phyloP scores from a whole-genome alignment of 1,140 invertebrate genomes.

The Phymorhynchus buccinoides region DNA sequence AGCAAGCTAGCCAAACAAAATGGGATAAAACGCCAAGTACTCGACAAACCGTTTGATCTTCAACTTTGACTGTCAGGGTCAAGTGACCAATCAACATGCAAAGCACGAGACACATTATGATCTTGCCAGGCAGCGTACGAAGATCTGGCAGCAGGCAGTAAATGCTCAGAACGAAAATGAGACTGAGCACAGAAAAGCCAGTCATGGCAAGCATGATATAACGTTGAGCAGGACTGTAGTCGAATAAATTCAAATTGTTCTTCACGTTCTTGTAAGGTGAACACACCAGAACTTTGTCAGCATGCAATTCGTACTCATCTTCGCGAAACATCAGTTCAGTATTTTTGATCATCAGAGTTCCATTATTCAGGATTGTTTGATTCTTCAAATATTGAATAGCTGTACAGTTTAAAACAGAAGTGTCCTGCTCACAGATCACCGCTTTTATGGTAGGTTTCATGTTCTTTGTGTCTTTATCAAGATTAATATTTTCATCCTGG shows the following conservation, averaged over 20 bases:
- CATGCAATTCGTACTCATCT: conserved; percentile 8
- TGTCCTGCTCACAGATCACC: not conserved
- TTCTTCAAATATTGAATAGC: not conserved
- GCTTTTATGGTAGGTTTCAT: not conserved
- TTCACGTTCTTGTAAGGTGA: not conserved
- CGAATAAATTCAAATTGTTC: not conserved
- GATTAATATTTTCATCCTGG: not conserved
- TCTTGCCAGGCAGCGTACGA: not conserved
- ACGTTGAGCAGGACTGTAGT: not conserved
- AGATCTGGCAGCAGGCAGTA: conserved; percentile 18
- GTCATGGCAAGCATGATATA: not conserved
- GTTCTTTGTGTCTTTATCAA: not conserved
- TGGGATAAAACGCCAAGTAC: not conserved
- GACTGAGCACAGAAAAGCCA: not conserved
- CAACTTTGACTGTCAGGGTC: not conserved
- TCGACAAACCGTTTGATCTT: not conserved
- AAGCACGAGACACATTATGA: not conserved
- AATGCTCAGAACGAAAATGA: not conserved
- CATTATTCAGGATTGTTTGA: not conserved
- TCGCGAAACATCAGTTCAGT: not conserved
- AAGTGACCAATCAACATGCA: not conserved
- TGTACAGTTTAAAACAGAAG: not conserved
- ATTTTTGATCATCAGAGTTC: not conserved
- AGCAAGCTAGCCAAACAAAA: not conserved
- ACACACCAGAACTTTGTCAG: not conserved